These are phyloP conservation scores for Cettia cetti DNA, from an alignment of 2,113 vertebrate genomes.

Conservation along the genomic window DNA sequence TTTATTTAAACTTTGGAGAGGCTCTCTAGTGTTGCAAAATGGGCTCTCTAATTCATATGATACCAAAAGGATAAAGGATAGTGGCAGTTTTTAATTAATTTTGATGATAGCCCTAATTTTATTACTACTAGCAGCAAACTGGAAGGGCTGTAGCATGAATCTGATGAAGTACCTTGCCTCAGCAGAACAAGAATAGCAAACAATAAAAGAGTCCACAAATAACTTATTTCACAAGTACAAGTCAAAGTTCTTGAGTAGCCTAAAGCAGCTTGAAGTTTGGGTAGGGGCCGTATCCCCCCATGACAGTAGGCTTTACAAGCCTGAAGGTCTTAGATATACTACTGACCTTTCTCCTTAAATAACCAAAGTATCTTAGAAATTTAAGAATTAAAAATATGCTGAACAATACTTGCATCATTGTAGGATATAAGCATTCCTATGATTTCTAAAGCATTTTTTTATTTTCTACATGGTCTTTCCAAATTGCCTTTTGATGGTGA, in stretches of 20 bases:
- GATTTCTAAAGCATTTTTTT: not conserved
- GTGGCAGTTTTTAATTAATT: not conserved
- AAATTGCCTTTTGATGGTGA: not conserved
- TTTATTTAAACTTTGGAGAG: not conserved
- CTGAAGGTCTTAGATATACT: not conserved
- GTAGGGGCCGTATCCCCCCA: not conserved
- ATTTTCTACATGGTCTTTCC: not conserved
- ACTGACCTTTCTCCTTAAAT: not conserved
- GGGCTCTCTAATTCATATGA: not conserved
- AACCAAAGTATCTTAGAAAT: not conserved
- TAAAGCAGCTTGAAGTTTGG: not conserved
- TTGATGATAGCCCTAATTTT: not conserved
- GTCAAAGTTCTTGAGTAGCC: not conserved
- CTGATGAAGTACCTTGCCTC: not conserved
- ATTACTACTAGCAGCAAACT: not conserved
- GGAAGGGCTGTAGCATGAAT: not conserved
- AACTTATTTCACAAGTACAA: not conserved
- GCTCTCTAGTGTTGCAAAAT: not conserved
- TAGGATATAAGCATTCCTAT: not conserved
- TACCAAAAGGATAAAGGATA: not conserved
- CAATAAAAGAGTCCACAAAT: not conserved
- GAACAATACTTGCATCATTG: not conserved
- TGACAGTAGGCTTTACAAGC: not conserved
- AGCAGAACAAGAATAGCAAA: not conserved
- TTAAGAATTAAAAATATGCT: not conserved